phyloP scores from a whole-genome alignment of 2,888 invertebrate species.

The Drosophila limbata region DNA sequence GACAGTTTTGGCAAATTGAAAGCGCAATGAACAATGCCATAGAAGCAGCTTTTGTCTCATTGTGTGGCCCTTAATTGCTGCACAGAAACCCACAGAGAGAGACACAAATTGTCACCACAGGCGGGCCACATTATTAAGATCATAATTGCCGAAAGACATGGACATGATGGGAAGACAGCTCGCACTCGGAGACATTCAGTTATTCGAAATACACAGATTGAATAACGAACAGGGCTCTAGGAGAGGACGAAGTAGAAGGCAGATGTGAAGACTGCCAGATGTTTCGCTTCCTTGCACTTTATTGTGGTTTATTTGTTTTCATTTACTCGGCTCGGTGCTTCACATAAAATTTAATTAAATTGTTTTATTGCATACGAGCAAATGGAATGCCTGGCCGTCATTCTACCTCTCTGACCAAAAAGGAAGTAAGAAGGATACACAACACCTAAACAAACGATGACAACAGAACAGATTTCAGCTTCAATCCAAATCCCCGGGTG shows the following conservation, averaged over 20 bases:
- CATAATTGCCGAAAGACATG: constrained; percentile 60
- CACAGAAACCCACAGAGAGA: constrained; percentile 1
- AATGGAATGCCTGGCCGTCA: constrained; percentile 61
- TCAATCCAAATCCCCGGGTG: constrained; percentile 3
- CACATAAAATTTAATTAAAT: constrained; percentile 79
- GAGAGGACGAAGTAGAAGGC: constrained; percentile 2
- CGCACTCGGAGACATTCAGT: constrained; percentile 12
- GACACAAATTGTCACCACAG: constrained; percentile 15
- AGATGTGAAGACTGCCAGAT: constrained; percentile 36
- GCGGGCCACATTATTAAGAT: constrained; percentile 35
- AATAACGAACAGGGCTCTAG: constrained; percentile 33
- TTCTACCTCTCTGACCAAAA: constrained; percentile 5
- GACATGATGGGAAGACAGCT: constrained; percentile 18
- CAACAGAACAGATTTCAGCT: constrained; percentile 12
- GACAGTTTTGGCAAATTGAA: constrained; percentile 68
- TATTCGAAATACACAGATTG: constrained; percentile 44
- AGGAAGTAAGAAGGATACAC: background rate
- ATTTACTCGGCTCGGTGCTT: constrained; percentile 61
- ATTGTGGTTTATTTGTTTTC: constrained; percentile 81
- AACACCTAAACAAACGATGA: constrained; percentile 26
- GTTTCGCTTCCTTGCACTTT: constrained; percentile 49
- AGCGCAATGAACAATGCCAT: constrained; percentile 29
- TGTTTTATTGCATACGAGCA: constrained; percentile 72
- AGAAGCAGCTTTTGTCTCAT: constrained; percentile 15
- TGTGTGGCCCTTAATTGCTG: constrained; percentile 38